These are phyloP conservation scores for Acronicta leporina DNA, from an alignment of 2,888 invertebrate species.

Conservation along the genomic window DNA sequence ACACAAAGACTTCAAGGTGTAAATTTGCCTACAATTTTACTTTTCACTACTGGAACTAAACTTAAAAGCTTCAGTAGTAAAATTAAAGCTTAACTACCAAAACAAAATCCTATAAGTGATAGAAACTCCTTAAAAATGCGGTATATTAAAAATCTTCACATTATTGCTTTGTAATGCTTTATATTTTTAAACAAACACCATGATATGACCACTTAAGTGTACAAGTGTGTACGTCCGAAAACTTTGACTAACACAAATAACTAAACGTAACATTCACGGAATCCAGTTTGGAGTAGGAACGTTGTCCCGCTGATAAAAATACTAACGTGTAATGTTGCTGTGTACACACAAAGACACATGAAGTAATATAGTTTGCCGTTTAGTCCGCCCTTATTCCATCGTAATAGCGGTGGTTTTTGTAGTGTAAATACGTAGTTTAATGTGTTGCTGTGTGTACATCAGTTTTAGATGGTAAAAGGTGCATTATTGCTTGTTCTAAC, in stretches of 20 bases:
- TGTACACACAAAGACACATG: background rate
- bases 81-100: conserved; percentile 2
- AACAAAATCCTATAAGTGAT: background rate
- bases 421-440: no score
- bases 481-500: no score
- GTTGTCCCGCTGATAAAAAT: conserved; percentile 1
- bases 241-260: conserved; percentile 24
- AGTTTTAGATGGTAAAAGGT: no score
- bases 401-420: no score
- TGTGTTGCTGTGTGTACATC: no score
- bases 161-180: conserved; percentile 22
- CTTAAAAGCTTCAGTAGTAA: conserved; percentile 15
- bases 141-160: conserved; percentile 12
- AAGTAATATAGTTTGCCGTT: background rate
- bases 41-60: conserved; percentile 22
- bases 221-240: conserved; percentile 10
- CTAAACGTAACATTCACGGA: conserved; percentile 7
- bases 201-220: conserved; percentile 15
- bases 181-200: conserved; percentile 30
- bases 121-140: no score
- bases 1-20: conserved; percentile 34
- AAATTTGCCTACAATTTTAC: conserved; percentile 26
- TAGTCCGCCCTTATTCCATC: background rate
- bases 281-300: conserved; percentile 1
- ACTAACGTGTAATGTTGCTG: conserved; percentile 1